These are phyloP conservation scores for Caloenas nicobarica DNA, from an alignment of 2,113 vertebrate species.

Conservation along the genomic window DNA sequence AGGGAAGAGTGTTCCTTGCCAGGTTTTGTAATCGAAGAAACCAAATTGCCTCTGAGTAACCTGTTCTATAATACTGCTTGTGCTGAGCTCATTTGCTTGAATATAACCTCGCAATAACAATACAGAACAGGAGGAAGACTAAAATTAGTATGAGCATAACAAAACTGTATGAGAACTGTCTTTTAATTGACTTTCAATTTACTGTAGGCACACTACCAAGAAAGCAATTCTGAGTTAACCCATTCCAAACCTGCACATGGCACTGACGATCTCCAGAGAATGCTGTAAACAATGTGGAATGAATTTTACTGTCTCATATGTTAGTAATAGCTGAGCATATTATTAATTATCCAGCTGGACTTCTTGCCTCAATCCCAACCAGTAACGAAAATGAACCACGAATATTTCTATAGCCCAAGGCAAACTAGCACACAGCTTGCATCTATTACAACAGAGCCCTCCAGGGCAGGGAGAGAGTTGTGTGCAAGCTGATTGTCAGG, in stretches of 20 bases:
- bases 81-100: background rate
- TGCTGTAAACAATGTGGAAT: background rate
- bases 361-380: background rate
- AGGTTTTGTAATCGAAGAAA: background rate
- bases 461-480: background rate
- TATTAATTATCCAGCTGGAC: background rate
- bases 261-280: background rate
- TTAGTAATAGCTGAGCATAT: background rate
- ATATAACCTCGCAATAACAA: background rate
- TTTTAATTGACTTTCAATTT: conserved; percentile 14
- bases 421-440: background rate
- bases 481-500: background rate
- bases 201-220: background rate
- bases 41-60: background rate
- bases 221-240: background rate
- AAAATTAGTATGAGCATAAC: background rate
- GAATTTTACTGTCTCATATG: background rate
- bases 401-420: background rate
- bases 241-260: background rate
- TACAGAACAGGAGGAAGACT: background rate
- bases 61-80: background rate
- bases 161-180: background rate
- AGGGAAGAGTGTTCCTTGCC: background rate
- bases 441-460: rapidly evolving
- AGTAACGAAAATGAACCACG: background rate